Conservation (phyloP, 2,113 vertebrate genomes). For the Pogonocichla stellata region DNA sequence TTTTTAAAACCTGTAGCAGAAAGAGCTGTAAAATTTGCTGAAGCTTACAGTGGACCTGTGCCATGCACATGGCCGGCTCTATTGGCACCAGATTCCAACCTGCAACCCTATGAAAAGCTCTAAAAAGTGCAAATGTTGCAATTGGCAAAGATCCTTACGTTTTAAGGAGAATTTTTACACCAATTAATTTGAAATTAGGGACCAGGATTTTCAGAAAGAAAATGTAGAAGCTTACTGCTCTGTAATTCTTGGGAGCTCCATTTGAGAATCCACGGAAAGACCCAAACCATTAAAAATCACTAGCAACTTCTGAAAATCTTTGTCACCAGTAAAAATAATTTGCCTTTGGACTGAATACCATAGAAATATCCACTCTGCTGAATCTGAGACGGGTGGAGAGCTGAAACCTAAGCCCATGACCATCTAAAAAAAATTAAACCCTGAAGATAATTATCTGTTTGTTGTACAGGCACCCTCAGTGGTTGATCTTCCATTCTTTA, state of each 20-base stretch:
- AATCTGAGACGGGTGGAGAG: constrained; percentile 20
- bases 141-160: constrained; percentile 19
- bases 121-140: constrained; percentile 48
- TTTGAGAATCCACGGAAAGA: not conserved
- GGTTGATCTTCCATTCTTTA: not conserved
- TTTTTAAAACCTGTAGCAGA: constrained; percentile 39
- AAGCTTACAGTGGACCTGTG: constrained; percentile 51
- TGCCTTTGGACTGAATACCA: not conserved
- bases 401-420: not conserved
- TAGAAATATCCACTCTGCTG: not conserved
- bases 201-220: constrained; percentile 25
- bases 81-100: constrained; percentile 41
- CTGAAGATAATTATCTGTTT: not conserved
- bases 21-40: constrained; percentile 44
- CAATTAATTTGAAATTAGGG: constrained; percentile 19
- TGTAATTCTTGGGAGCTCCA: not conserved
- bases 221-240: not conserved
- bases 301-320: constrained; percentile 22
- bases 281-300: not conserved
- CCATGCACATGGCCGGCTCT: not conserved
- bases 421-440: not conserved
- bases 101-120: constrained; percentile 24
- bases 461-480: not conserved
- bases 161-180: constrained; percentile 37
- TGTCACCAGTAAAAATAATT: not conserved